Evolutionary conservation across 23 tunicate genomes (phyloP), one percentile per base, ranked within the genome.

Genomic region (Ciona savignyi): DNA sequence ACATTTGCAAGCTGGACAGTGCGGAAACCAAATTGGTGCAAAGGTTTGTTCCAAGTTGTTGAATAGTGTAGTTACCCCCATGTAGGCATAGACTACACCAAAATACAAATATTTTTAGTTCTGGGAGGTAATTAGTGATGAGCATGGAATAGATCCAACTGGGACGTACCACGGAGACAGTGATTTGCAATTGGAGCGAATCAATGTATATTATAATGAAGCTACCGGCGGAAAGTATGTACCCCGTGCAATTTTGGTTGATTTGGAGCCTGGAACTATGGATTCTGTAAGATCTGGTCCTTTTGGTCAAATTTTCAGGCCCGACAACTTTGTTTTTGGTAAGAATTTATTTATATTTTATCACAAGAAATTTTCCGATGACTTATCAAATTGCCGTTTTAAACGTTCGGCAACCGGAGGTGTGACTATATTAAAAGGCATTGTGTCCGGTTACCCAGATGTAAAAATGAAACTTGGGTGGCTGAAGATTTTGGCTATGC

Each of bases 201-300:
- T 92, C 74, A 85, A 92, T 66, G 98, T 92, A 70, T 92, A 92
- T 72, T 92, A 92, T 78, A 85, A 92, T 66, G 98, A 92, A 76
- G 98, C 98, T 20, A 80, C 92, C 31, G 98, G 97, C 21, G 92
- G 92, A 27, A 92, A 92, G 72, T 92, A 92, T 74, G 97, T 90
- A 34, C 97, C 97, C 23, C 83, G 97, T 68, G 97, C 97, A 3
- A 80, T 90, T 48, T 82, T 92, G n/a, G 92, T 92, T 2, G 98
- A 92, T 87, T 67, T 92, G 34, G 98, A 92, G 32, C 98, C 98
- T n/a, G 98, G 98, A 24, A 92, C 98, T n/a, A 92, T 92, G 98
- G 93, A 92, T 68, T 85, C 98, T 2, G 89, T 90, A 23, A 34
- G 97, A 74, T 83, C 89, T 6, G 97, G 97, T 1, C 97, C 97